phyloP scores from a whole-genome alignment of 2,888 invertebrate genomes.

The Eurois occulta region DNA sequence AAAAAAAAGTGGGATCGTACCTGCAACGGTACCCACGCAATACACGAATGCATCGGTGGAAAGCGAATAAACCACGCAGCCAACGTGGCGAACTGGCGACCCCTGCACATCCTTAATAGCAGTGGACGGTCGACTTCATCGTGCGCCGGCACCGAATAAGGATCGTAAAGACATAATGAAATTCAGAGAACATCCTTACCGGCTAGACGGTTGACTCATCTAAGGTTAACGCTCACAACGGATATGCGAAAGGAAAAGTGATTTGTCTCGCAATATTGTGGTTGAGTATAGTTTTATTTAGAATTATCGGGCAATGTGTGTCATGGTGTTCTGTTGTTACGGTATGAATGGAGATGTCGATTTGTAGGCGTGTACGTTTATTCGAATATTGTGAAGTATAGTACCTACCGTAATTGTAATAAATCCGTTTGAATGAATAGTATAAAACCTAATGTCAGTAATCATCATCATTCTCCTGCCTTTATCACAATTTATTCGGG shows the following conservation, averaged over 20 bases:
- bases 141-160: slow-evolving; percentile 27
- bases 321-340: not conserved
- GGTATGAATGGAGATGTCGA: not conserved
- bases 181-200: slow-evolving; percentile 57
- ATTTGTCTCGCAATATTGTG: slow-evolving; percentile 16
- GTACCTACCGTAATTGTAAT: not conserved
- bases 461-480: not conserved
- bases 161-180: slow-evolving; percentile 50
- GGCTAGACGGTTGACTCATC: slow-evolving; percentile 65
- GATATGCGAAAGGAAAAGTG: slow-evolving; percentile 44
- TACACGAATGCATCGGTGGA: not conserved
- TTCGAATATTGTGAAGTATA: not conserved
- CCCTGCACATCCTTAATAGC: not conserved
- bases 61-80: not conserved
- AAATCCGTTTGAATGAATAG: not conserved
- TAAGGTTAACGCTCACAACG: slow-evolving; percentile 49
- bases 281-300: not conserved
- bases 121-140: slow-evolving; percentile 6
- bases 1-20: no score
- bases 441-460: not conserved
- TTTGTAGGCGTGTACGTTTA: not conserved
- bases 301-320: not conserved
- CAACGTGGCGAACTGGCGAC: not conserved
- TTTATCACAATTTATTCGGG: not conserved
- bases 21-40: not conserved